These are phyloP conservation scores for Bujurquina vittata DNA, from an alignment of 2,113 vertebrate genomes.

Conservation along the genomic window DNA sequence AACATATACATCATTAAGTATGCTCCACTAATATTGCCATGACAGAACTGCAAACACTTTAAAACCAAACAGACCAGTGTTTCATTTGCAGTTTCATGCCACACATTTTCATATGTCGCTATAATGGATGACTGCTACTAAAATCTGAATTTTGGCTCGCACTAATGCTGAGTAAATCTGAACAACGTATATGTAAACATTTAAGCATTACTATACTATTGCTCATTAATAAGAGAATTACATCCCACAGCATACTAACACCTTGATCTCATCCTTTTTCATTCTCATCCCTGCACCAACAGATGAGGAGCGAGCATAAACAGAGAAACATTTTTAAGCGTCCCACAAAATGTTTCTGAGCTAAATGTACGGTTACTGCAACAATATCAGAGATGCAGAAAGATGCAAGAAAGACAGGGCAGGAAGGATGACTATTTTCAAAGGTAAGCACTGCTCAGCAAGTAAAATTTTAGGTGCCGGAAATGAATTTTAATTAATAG, in stretches of 20 bases:
- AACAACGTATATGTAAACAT: not conserved
- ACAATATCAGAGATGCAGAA: not conserved
- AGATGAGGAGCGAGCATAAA: no score
- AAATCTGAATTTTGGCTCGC: not conserved
- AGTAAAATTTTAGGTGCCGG: not conserved
- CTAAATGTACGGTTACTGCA: not conserved
- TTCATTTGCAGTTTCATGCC: not conserved
- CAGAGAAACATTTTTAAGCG: no score
- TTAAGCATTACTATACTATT: not conserved
- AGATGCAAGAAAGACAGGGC: not conserved
- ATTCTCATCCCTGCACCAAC: not conserved
- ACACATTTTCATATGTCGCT: not conserved
- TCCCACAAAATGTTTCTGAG: not conserved
- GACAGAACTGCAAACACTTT: not conserved
- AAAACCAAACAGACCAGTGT: not conserved
- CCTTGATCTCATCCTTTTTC: not conserved
- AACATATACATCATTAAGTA: not conserved
- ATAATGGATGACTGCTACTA: accelerated
- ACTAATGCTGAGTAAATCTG: not conserved
- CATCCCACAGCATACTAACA: not conserved
- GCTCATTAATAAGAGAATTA: not conserved
- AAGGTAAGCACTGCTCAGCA: not conserved
- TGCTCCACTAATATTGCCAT: not conserved
- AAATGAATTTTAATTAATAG: not conserved
- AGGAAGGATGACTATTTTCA: not conserved